A percentile compares a stretch with the other conserved stretches of the same genome.
Evolutionary conservation across 2,113 vertebrate species (phyloP).

Genomic region (Cinclus mexicanus): DNA sequence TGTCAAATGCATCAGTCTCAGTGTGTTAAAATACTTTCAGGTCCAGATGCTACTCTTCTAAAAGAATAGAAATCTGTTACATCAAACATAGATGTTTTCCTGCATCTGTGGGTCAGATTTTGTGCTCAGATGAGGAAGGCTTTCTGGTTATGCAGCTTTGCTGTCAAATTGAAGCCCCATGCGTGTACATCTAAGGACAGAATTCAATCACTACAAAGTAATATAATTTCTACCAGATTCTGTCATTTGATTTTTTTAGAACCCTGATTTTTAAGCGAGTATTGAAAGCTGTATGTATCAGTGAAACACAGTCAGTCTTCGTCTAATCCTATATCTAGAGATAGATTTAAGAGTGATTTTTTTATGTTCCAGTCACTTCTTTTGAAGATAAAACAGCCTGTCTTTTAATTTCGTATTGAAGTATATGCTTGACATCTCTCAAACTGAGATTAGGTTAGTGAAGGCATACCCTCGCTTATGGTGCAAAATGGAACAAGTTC

Average conservation of each 20-base stretch:
- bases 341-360: constrained; percentile 32
- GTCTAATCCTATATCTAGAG: neutral
- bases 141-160: neutral
- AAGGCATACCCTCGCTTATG: neutral
- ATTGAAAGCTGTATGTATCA: constrained; percentile 3
- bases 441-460: constrained; percentile 17
- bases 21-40: constrained; percentile 44
- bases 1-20: constrained; percentile 34
- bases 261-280: neutral
- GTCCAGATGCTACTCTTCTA: constrained; percentile 38
- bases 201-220: constrained; percentile 10
- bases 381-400: constrained; percentile 45
- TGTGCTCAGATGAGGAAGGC: neutral
- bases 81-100: neutral
- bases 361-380: constrained; percentile 4
- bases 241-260: neutral
- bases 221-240: constrained; percentile 1
- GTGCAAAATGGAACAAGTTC: constrained; percentile 51
- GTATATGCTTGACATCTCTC: constrained; percentile 54
- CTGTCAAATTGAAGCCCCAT: neutral
- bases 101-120: constrained; percentile 32
- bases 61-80: constrained; percentile 14
- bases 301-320: neutral
- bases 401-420: constrained; percentile 23
- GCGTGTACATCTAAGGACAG: neutral